Evolutionary conservation across 2,888 invertebrate genomes (phyloP).

Genomic region (Oegoconia quadripuncta): DNA sequence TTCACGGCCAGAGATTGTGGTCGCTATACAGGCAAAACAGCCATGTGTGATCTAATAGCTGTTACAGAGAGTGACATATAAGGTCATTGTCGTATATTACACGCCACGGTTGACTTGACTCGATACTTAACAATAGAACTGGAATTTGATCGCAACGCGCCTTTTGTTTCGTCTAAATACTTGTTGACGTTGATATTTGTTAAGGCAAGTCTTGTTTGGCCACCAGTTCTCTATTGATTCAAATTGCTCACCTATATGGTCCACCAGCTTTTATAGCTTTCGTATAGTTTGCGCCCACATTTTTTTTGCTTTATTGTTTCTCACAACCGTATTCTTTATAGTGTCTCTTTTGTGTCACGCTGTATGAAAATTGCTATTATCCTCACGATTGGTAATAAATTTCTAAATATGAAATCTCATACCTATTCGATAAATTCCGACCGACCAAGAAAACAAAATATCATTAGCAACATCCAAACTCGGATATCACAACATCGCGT

Average conservation of each 20-base stretch:
- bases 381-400: too few species aligned
- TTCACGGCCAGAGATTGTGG: constrained; percentile 28
- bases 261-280: constrained; percentile 9
- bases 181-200: constrained; percentile 5
- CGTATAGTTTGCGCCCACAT: constrained; percentile 11
- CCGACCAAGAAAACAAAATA: too few species aligned
- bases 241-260: constrained; percentile 1
- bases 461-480: too few species aligned
- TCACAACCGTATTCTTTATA: too few species aligned
- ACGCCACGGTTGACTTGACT: constrained; percentile 27
- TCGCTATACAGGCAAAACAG: too few species aligned
- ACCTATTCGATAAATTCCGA: too few species aligned
- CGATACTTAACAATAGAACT: constrained; percentile 30
- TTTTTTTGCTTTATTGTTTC: neutral
- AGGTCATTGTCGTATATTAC: constrained; percentile 36
- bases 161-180: constrained; percentile 14
- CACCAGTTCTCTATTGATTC: neutral
- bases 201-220: constrained; percentile 1
- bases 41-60: constrained; percentile 25
- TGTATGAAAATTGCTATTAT: too few species aligned
- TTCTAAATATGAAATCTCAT: too few species aligned
- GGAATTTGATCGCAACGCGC: constrained; percentile 18
- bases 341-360: too few species aligned
- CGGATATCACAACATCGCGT: too few species aligned
- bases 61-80: constrained; percentile 29